These are phyloP conservation scores for Gracilinanus agilis DNA, from an alignment of 2,113 vertebrate genomes.

Conservation along the genomic window DNA sequence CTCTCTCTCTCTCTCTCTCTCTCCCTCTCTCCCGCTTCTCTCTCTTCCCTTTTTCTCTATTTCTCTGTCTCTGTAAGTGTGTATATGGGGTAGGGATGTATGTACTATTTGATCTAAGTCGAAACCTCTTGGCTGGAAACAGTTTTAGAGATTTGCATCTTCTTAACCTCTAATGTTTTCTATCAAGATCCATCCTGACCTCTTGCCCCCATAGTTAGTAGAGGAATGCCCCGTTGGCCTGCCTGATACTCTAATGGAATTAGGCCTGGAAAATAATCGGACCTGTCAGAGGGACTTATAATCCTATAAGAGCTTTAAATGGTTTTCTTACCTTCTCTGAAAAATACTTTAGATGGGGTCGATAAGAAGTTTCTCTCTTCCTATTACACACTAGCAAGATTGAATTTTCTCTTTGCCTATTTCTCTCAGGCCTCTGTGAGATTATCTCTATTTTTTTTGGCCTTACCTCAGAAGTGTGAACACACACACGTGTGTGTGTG, in stretches of 20 bases:
- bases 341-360: constrained; percentile 60
- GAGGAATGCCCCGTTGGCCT: constrained; percentile 63
- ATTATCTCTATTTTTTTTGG: not conserved
- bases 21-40: no score
- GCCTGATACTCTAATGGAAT: constrained; percentile 77
- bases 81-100: not conserved
- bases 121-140: constrained; percentile 56
- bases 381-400: not conserved
- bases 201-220: constrained; percentile 58
- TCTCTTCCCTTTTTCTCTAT: no score
- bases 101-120: constrained; percentile 49
- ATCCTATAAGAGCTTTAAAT: constrained; percentile 73
- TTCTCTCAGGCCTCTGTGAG: not conserved
- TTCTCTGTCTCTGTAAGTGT: not conserved
- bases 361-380: constrained; percentile 55
- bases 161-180: constrained; percentile 81
- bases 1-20: no score
- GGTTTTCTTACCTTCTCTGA: constrained; percentile 59
- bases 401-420: not conserved
- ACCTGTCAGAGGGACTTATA: constrained; percentile 67
- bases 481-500: not conserved
- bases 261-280: constrained; percentile 77
- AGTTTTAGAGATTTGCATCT: constrained; percentile 77
- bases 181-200: constrained; percentile 76
- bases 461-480: not conserved